Evolutionary conservation across 2,888 invertebrate species (phyloP).

Genomic region (Blastobasis lacticolella): DNA sequence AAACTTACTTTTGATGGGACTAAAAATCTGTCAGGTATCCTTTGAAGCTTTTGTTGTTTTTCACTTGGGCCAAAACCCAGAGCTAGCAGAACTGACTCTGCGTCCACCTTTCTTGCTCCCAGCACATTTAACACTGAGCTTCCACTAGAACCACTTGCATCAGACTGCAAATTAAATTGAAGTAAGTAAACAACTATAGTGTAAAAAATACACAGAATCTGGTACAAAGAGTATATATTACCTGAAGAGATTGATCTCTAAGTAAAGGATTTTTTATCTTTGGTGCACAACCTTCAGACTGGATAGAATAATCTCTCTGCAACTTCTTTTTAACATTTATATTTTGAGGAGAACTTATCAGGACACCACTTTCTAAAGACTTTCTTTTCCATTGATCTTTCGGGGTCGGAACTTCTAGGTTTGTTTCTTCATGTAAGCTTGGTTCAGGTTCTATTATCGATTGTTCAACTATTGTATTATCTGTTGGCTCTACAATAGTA

Average conservation of each 20-base stretch:
- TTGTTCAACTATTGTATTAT: constrained; percentile 10
- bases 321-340: constrained; percentile 40
- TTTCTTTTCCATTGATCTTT: constrained; percentile 55
- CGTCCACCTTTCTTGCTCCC: constrained; percentile 89
- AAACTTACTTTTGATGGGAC: constrained; percentile 82
- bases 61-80: constrained; percentile 85
- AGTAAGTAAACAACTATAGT: neutral
- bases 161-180: constrained; percentile 39
- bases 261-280: constrained; percentile 61
- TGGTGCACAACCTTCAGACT: constrained; percentile 61
- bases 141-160: constrained; percentile 67
- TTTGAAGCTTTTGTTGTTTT: constrained; percentile 79
- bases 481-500: constrained; percentile 42
- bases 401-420: constrained; percentile 43
- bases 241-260: constrained; percentile 68
- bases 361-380: constrained; percentile 51
- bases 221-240: constrained; percentile 17
- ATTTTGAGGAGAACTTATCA: constrained; percentile 39
- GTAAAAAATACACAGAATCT: constrained; percentile 1
- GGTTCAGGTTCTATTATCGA: constrained; percentile 18
- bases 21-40: constrained; percentile 88
- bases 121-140: constrained; percentile 90
- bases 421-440: constrained; percentile 32
- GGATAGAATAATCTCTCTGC: constrained; percentile 61
- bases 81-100: constrained; percentile 88